Conservation (phyloP, 1,140 invertebrate genomes). For the Schlechtendalia chinensis region DNA sequence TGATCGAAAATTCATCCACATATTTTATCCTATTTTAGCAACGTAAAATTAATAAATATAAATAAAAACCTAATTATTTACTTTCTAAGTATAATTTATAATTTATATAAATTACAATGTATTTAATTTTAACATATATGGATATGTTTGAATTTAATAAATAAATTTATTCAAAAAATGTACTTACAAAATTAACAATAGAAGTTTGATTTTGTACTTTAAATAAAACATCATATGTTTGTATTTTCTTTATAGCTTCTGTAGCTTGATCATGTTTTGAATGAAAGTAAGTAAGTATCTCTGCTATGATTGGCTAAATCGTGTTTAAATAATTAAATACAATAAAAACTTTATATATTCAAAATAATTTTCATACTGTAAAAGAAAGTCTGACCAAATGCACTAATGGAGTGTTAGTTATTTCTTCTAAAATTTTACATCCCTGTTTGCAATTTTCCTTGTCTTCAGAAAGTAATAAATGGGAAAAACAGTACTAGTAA, state of each 20-base stretch:
- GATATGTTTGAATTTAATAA: neutral
- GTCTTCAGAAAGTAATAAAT: constrained; percentile 16
- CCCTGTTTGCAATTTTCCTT: constrained; percentile 1
- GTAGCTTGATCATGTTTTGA: constrained; percentile 40
- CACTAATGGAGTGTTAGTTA: constrained; percentile 52
- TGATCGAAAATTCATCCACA: no score
- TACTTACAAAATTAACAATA: constrained; percentile 32
- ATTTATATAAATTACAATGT: neutral
- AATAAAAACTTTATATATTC: constrained; percentile 25
- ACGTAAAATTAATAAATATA: no score
- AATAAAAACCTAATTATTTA: no score
- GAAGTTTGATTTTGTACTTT: constrained; percentile 19
- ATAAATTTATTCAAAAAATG: neutral
- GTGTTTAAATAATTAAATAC: constrained; percentile 45
- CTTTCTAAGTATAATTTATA: neutral
- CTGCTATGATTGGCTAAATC: constrained; percentile 49
- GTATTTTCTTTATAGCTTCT: constrained; percentile 45
- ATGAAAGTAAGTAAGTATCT: constrained; percentile 47
- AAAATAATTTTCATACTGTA: constrained; percentile 50
- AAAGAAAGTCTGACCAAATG: constrained; percentile 50
- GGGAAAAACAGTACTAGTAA: constrained; percentile 32
- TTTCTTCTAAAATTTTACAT: constrained; percentile 51
- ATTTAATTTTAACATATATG: neutral
- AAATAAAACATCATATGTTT: constrained; percentile 48
- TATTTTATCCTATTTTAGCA: no score